Base-by-base conservation (phyloP, 2,797 vertebrate species). In the Agapornis canus region DNA sequence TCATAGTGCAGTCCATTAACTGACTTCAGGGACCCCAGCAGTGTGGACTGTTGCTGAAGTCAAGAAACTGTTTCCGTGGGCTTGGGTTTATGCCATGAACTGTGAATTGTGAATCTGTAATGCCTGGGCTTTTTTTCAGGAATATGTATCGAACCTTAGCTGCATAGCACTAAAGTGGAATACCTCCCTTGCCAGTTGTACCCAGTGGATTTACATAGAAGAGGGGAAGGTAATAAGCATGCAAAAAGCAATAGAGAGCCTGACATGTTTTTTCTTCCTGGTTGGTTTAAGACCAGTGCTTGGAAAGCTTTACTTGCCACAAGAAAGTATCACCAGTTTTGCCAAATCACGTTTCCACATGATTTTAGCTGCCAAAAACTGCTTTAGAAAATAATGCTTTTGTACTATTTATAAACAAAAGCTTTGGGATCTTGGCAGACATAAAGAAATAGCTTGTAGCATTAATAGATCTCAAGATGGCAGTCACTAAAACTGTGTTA, bases 351-450 rank as follows among this genome's bases (percentile, higher is more conserved):
- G 70, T 83, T 71, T 93, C 52, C 10, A 1, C 80, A 12, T 35
- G 64, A 82, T 60, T 82, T 89, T 57, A 87, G 52, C 65, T 87
- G 60, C 64, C 61, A 49, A 68, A 81, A 89, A 45, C 31, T 73
- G 31, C 75, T 80, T n/a, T 89, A 87, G 65, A 88, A 91, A 91
- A 83, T 45, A 91, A 85, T 78, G 60, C 35, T 89, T 90, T 77
- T 85, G 22, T 87, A 61, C 27, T 85, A 29, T 78, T 75, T 95
- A 71, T 87, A 68, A 87, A 75, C 47, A 87, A 82, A 82, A 20
- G 31, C 35, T 92, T 89, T 54, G 37, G 31, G 37, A 65, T 71
- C 42, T 72, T 88, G 61, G 45, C 40, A 61, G 42, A 57, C 52
- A 37, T 21, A 56, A 85, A 72, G 71, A 93, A 89, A 39, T 39